Percentiles rank a stretch among this genome's conserved stretches.
Conservation (phyloP, 2,797 vertebrate genomes). For the Morus bassanus region DNA sequence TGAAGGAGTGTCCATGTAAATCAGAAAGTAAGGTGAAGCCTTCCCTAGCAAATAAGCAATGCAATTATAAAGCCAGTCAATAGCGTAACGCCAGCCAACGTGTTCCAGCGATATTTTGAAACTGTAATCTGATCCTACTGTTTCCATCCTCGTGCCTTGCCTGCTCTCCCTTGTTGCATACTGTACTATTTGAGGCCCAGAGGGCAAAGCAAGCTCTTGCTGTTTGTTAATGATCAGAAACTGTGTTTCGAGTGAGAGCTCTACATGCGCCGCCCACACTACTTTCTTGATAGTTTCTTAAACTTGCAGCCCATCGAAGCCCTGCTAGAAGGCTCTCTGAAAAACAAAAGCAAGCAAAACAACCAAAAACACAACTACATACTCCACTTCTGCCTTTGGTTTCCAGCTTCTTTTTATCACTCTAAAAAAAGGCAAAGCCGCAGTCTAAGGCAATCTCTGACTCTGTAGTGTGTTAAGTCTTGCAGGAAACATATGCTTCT, state of each 20-base stretch:
- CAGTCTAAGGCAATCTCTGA: slow-evolving; percentile 10
- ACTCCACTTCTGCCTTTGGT: not conserved
- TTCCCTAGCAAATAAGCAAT: slow-evolving; percentile 74
- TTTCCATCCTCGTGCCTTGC: slow-evolving; percentile 85
- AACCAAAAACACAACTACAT: not conserved
- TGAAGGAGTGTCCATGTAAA: slow-evolving; percentile 66
- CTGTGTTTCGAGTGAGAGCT: slow-evolving; percentile 40
- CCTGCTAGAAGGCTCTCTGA: not conserved
- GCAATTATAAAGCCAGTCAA: slow-evolving; percentile 79
- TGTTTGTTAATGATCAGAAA: slow-evolving; percentile 69
- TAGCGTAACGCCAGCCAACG: slow-evolving; percentile 69
- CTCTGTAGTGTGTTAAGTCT: slow-evolving; percentile 18
- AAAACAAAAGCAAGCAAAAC: not conserved
- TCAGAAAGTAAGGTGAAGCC: slow-evolving; percentile 75
- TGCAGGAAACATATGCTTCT: slow-evolving; percentile 53
- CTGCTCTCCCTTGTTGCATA: slow-evolving; percentile 79
- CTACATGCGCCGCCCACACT: not conserved
- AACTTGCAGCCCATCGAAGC: not conserved
- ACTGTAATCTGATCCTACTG: slow-evolving; percentile 92
- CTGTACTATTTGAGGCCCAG: slow-evolving; percentile 87
- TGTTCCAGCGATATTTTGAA: slow-evolving; percentile 88
- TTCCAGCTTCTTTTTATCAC: not conserved
- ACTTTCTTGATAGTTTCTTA: slow-evolving; percentile 37
- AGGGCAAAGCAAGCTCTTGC: slow-evolving; percentile 72
- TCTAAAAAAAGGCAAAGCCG: slow-evolving; percentile 3